Percentiles rank a stretch among this genome's conserved stretches.
phyloP scores from a whole-genome alignment of 2,113 vertebrate species.

The Propithecus coquereli region DNA sequence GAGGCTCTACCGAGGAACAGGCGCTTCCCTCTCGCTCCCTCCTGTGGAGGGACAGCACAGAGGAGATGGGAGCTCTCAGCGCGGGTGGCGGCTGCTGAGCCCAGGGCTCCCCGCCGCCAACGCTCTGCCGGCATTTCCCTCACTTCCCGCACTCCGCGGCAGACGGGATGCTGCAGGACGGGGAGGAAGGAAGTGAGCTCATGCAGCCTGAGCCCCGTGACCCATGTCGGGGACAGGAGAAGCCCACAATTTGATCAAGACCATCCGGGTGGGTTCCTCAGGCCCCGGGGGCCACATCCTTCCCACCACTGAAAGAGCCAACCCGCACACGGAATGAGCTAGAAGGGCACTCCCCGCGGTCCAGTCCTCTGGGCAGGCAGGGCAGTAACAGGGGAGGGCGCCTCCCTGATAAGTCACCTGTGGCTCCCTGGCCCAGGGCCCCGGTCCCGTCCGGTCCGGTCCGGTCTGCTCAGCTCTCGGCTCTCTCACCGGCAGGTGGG shows the following conservation, averaged over 20 bases:
- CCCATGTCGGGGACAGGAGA: neutral
- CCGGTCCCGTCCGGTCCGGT: neutral
- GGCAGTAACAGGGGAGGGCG: neutral
- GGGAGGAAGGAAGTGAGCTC: slow-evolving; percentile 73
- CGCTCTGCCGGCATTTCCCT: neutral
- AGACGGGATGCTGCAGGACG: neutral
- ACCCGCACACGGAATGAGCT: neutral
- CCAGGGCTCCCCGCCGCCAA: neutral
- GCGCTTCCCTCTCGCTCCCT: neutral
- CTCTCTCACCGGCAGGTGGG: slow-evolving; percentile 37
- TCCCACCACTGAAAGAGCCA: neutral
- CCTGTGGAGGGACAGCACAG: neutral
- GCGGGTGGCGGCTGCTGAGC: neutral
- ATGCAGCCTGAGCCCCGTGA: neutral
- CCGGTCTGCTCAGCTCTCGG: neutral
- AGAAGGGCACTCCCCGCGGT: neutral
- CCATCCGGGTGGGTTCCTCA: neutral
- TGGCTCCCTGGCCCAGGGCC: neutral
- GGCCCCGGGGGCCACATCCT: neutral
- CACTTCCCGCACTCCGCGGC: neutral
- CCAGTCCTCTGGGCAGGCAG: neutral
- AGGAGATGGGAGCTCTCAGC: neutral
- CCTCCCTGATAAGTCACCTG: neutral
- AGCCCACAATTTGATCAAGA: neutral
- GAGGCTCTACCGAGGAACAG: neutral